Evolutionary conservation across 2,888 invertebrate species (phyloP), one percentile per base, ranked within the genome.

Genomic region (Syritta pipiens): DNA sequence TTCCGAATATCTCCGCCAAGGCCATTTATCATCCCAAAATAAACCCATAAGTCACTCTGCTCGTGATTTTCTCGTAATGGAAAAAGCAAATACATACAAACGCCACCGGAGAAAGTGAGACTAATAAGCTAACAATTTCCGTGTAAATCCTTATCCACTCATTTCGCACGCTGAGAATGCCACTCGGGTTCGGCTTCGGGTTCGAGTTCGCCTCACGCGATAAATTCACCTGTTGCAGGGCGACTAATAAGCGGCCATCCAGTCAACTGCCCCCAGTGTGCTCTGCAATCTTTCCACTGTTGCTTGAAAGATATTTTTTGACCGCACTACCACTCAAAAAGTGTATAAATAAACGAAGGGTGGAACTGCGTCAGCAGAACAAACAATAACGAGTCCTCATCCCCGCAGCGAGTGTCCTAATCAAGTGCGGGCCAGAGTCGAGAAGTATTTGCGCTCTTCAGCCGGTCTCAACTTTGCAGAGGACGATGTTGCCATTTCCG

Each of bases 381-480:
- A 74, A 79, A 79, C 79, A 79, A 62, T 74, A 72, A 59, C 46
- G 28, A 32, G 17, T 19, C 17, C 69, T 57, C 71, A 40, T 76
- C 28, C 62, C 37, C 30, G 14, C n/a, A n/a, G 28, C 22, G 49
- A 74, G 79, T 74, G 79, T 68, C 62, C 67, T 79, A 74, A 79
- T 74, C 67, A 79, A 79, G 74, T 74, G 62, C 55, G 35, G 24
- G n/a, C n/a, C n/a, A n/a, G 60, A 49, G 57, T 22, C 49, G n/a
- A 68, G 37, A 77, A 74, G 79, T 79, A 74, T 79, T 79, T 79
- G 72, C 44, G 24, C 74, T 79, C 79, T 79, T 74, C 60, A 74
- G 2, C 37, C 17, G 14, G 19, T 37, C 37, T 37, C n/a, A n/a
- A n/a, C n/a, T n/a, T n/a, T n/a, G n/a, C n/a, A n/a, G n/a, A n/a